Percentiles rank a stretch among this genome's conserved stretches.
Conservation (phyloP, 2,113 vertebrate species). For the Nibea albiflora region DNA sequence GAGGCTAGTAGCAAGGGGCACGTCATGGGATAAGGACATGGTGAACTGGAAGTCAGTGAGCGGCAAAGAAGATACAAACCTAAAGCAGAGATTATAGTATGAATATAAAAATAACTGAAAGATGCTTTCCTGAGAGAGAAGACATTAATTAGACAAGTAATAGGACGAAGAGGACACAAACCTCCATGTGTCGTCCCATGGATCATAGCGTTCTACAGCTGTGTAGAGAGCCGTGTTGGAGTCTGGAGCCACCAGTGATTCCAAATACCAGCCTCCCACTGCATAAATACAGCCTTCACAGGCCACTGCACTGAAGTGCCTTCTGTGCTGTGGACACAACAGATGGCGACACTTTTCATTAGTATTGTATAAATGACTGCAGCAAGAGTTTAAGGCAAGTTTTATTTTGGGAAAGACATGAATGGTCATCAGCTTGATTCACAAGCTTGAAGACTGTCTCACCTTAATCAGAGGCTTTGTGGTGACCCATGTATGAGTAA, state of each 20-base stretch:
- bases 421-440: neutral
- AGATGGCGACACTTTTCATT: slow-evolving; percentile 39
- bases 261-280: slow-evolving; percentile 86
- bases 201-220: slow-evolving; percentile 85
- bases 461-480: slow-evolving; percentile 83
- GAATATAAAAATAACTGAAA: neutral
- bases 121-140: neutral
- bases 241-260: slow-evolving; percentile 83
- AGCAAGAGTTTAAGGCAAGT: neutral
- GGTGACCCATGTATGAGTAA: slow-evolving; percentile 75
- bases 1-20: slow-evolving; percentile 80
- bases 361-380: neutral
- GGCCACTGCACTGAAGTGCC: slow-evolving; percentile 85
- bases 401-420: neutral
- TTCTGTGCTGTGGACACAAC: slow-evolving; percentile 75
- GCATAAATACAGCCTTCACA: slow-evolving; percentile 83
- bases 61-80: slow-evolving; percentile 85
- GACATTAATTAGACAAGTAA: neutral
- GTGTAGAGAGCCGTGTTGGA: slow-evolving; percentile 82
- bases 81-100: slow-evolving; percentile 48
- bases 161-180: slow-evolving; percentile 41
- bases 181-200: slow-evolving; percentile 82
- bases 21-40: slow-evolving; percentile 84
- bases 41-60: slow-evolving; percentile 84
- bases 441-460: neutral